Evolutionary conservation across 2,888 invertebrate species (phyloP).

Genomic region (Cylloceria caligata): DNA sequence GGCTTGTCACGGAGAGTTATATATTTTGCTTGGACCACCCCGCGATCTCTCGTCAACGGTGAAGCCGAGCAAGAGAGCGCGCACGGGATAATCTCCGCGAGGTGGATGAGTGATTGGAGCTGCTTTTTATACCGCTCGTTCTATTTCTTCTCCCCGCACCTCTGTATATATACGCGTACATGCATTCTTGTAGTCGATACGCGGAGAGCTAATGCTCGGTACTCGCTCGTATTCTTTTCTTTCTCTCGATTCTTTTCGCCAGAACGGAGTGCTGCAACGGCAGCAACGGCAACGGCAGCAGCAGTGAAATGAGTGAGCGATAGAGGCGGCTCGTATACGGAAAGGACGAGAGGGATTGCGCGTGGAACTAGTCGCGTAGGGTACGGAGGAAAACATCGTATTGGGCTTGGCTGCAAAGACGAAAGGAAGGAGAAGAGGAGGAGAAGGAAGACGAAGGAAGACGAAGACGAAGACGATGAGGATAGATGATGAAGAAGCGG

Average conservation of each 20-base stretch:
- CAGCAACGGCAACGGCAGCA: no score
- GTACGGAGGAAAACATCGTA: not conserved
- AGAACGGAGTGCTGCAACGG: slow-evolving; percentile 1
- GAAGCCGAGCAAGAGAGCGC: not conserved
- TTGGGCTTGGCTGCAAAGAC: slow-evolving; percentile 10
- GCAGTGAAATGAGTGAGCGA: slow-evolving; percentile 27
- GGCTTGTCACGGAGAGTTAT: slow-evolving; percentile 41
- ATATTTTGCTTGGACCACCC: slow-evolving; percentile 58
- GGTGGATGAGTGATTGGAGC: slow-evolving; percentile 57
- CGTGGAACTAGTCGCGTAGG: not conserved
- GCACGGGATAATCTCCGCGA: slow-evolving; percentile 45
- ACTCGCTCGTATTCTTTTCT: slow-evolving; percentile 17
- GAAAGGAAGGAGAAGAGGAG: not conserved
- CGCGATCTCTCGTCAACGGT: slow-evolving; percentile 35
- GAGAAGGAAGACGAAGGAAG: slow-evolving; percentile 10
- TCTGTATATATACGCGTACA: not conserved
- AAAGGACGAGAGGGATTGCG: slow-evolving; percentile 13
- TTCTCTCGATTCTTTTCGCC: slow-evolving; percentile 12
- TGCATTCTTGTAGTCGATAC: slow-evolving; percentile 11
- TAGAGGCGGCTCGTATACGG: slow-evolving; percentile 9
- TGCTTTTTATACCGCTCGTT: slow-evolving; percentile 41
- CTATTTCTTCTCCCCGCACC: slow-evolving; percentile 22
- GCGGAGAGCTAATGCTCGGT: slow-evolving; percentile 1
- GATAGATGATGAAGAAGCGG: slow-evolving; percentile 56
- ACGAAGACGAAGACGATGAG: slow-evolving; percentile 29